Evolutionary conservation across 35 echinoderm and acorn worm species (phyloP), one percentile per base, ranked within the genome.

Genomic region (Heliocidaris erythrogramma): DNA sequence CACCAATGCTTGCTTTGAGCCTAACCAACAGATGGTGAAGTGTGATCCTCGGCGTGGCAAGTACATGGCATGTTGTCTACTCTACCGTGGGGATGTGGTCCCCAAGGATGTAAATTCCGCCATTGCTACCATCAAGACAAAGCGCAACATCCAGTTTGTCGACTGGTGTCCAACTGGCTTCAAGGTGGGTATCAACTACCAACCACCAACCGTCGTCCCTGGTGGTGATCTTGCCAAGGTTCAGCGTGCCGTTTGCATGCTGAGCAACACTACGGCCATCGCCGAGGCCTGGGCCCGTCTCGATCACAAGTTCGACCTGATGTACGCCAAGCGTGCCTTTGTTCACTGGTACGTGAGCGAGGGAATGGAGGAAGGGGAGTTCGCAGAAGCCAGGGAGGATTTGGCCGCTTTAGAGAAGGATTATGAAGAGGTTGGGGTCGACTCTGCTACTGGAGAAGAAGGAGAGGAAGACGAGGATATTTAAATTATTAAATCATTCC

Each of bases 81-180:
- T 78, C 18, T 78, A 78, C 27, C 17, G 65, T 27, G 65, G 65
- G 18, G 65, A 78, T 78, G 65, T 78, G 65, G 65, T 78, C 27
- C 65, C 65, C 27, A 78, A 78, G 27, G 65, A 78, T 78, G 65
- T 78, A 4, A 78, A 78, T n/a, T 78, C 65, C 27, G 65, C 65
- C 65, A 78, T 78, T 27, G 65, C 65, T n/a, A 78, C 27, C 65
- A 78, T 78, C 65, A 78, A 78, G 65, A 78, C 65, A 78, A 78
- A 78, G 65, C 14, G 65, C 2, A 78, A 78, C 92, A 96, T 96
- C 85, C 95, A 96, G 49, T 96, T 96, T 30, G 95, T 96, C 92
- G 95, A 96, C 92, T 96, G 95, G 95, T 96, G 95, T 94, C 95
- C 95, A 96, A 96, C 95, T 94, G 95, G 95, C 85, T 96, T 96